These are phyloP conservation scores for Arnoldichthys spilopterus DNA, from an alignment of 2,797 vertebrate species.

Conservation along the genomic window DNA sequence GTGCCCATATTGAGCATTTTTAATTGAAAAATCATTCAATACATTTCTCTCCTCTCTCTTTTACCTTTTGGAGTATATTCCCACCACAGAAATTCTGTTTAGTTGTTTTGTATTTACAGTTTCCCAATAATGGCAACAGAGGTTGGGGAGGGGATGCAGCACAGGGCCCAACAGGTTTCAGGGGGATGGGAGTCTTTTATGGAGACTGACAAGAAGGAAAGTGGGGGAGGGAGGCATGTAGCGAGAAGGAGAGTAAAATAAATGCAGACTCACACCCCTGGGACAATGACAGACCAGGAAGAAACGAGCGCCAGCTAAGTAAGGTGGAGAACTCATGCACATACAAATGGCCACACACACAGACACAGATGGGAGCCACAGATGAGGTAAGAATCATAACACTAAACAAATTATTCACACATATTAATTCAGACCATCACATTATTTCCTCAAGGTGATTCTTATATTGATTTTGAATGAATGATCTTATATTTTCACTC, in stretches of 20 bases:
- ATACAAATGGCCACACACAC: not conserved
- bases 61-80: not conserved
- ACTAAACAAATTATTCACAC: not conserved
- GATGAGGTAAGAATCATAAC: slow-evolving; percentile 2
- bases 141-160: not conserved
- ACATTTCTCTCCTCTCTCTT: not conserved
- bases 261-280: not conserved
- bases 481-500: too few species aligned
- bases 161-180: slow-evolving; percentile 12
- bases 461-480: not conserved
- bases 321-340: not conserved
- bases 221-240: not conserved
- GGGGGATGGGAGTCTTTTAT: slow-evolving; percentile 8
- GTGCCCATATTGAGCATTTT: too few species aligned
- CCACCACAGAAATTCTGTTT: not conserved
- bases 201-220: not conserved
- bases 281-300: not conserved
- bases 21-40: too few species aligned
- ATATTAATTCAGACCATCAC: slow-evolving; percentile 9
- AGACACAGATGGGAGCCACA: slow-evolving; percentile 12
- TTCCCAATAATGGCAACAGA: not conserved
- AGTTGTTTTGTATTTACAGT: not conserved
- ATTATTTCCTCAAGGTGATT: not conserved
- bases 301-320: not conserved
- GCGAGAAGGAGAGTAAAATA: not conserved